Base-by-base conservation (phyloP, 2,113 vertebrate species). In the Mastomys natalensis region DNA sequence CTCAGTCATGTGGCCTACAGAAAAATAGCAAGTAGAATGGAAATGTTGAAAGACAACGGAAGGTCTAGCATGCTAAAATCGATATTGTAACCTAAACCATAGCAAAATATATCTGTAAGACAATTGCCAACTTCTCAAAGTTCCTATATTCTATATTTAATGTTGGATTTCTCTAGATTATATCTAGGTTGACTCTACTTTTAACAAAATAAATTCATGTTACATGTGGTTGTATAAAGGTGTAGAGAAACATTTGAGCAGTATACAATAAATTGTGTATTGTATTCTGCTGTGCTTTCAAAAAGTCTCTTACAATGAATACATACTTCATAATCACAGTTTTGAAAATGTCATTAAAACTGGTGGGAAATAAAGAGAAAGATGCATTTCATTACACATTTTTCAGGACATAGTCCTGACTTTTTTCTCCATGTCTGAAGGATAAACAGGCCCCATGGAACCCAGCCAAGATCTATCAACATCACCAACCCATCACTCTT, bases 171-270 rank as follows among this genome's bases (percentile, higher is more conserved):
- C 48, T 89, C 51, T 9, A 64, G 40, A 86, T 68, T 89, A 37
- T 21, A 34, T 96, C 62, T 17, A 80, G 5, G 24, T 74, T 78
- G 74, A 80, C 24, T 31, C 81, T 19, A 84, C n/a, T 17, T 84
- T 84, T 45, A 62, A 43, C n/a, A 43, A 62, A 64, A 62, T 84
- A 31, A 43, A 76, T 58, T 0, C 43, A 19, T 22, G 48, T 64
- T 90, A 64, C 15, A 72, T 87, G 4, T 87, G 64, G 48, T 62
- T 94, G 1, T 72, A 66, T 76, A 2, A 45, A 89, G 53, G 4
- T 68, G 37, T 34, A 76, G 24, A 93, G 7, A 66, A 89, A 29
- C n/a, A 60, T 73, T 96, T 93, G 89, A 88, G 90, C 80, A 88
- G 66, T 37, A 81, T 60, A 37, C 16, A 95, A 81, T 31, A 17